Evolutionary conservation across 35 echinoderm and acorn worm genomes (phyloP).

Genomic region (Eucidaris tribuloides): DNA sequence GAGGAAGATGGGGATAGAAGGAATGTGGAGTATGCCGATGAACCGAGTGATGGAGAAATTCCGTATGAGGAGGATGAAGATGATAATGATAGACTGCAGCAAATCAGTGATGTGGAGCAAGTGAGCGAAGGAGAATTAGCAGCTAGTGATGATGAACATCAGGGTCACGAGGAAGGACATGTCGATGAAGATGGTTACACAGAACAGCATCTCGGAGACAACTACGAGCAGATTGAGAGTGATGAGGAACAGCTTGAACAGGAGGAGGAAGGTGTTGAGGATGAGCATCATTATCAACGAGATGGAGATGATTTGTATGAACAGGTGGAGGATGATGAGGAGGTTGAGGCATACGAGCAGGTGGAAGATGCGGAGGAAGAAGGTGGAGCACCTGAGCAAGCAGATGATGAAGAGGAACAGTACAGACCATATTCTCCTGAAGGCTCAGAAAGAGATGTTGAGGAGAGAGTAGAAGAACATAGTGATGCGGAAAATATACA

Average conservation of each 20-base stretch:
- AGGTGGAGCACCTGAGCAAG: background rate
- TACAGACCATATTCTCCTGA: too few relatives aligned
- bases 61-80: conserved; percentile 25
- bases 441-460: conserved; percentile 1
- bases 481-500: too few relatives aligned
- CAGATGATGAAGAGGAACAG: background rate
- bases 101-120: conserved; percentile 4
- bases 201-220: background rate
- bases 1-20: conserved; percentile 11
- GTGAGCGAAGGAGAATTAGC: conserved; percentile 25
- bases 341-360: background rate
- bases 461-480: conserved; percentile 3
- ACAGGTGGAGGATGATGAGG: conserved; percentile 26
- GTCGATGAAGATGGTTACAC: conserved; percentile 29
- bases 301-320: background rate
- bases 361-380: conserved; percentile 37
- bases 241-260: conserved; percentile 14
- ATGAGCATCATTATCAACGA: background rate
- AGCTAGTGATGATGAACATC: conserved; percentile 15
- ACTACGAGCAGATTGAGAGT: conserved; percentile 15
- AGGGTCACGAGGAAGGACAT: conserved; percentile 23
- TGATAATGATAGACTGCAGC: background rate
- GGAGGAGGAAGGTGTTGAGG: background rate
- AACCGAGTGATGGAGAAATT: conserved; percentile 24
- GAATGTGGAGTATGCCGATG: background rate